Evolutionary conservation across 2,888 invertebrate genomes (phyloP), one percentile per base, ranked within the genome.

Genomic region (Beris chalybata): DNA sequence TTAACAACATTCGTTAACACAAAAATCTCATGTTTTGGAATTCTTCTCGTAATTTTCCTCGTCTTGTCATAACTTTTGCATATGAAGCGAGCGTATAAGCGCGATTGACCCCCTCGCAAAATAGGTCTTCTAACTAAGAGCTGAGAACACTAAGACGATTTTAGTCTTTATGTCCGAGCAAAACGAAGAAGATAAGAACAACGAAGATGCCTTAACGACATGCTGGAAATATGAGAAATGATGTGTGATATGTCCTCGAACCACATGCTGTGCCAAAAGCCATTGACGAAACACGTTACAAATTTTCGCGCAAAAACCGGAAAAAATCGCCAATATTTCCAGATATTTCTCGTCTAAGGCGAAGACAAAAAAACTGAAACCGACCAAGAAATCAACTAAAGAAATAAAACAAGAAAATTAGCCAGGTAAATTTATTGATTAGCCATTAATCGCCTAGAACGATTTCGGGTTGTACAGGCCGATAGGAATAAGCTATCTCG

Each of bases 201-300:
- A 9, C 38, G 38, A 38, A 38, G 38, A 3, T 38, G 38, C 38
- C 38, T 38, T 38, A 38, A 38, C 38, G 38, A 38, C 38, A 61
- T 38, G 50, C 30, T 53, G 66, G 64, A 52, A 61, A 61, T 64
- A 64, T 69, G 69, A 69, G 66, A 66, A 69, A 69, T 69, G 69
- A 69, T 64, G 69, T 69, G 69, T 69, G 66, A 69, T 69, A 66
- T 69, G 69, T 69, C 69, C 69, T 65, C 69, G 44, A 64, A 67
- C 69, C 59, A 44, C 69, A 64, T 69, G 69, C 69, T 69, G 69
- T 32, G 66, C 44, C 55, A 50, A 67, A 64, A 66, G 54, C 66
- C 38, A 56, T 64, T 61, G 61, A 61, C 47, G 61, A 61, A 52
- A 61, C 52, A 61, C 52, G 61, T 48, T 61, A 61, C 52, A 61